Evolutionary conservation across 1,140 invertebrate genomes (phyloP), one percentile per base, ranked within the genome.

Genomic region (Habropoda laboriosa): DNA sequence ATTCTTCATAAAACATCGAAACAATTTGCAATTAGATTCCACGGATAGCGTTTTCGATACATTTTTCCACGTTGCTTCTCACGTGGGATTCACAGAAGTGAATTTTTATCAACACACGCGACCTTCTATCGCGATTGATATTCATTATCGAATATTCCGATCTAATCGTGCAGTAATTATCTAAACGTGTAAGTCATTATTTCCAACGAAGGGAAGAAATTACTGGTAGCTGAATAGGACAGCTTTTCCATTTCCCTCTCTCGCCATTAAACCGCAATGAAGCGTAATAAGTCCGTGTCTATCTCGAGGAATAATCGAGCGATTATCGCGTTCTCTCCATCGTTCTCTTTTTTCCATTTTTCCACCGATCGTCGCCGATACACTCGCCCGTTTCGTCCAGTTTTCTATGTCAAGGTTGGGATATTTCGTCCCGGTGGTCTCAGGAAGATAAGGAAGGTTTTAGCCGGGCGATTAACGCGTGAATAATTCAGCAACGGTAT

Each of bases 401-500:
- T 32, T 66, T 57, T 68, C 32, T 42, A 27, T 77, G 63, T 77
- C 75, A 77, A 71, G 55, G 66, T 24, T 7, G 12, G 27, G 21
- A 38, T 13, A 5, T 10, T 21, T 3, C 18, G 24, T 64, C 42
- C 35, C 27, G n/a, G 16, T 57, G 30, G 64, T 40, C 1, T 8
- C 55, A 49, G 67, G 8, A n/a, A 42, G 55, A 78, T 71, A 21
- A 53, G 35, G 24, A 49, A 61, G 27, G 66, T 71, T 51, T 60
- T 27, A 71, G 45, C 18, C 35, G 32, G 67, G 61, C 75, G 13
- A 40, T 70, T n/a, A 16, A 1, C 32, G 18, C 10, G 30, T 75
- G 47, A 70, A 78, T 78, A 71, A 78, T 78, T 60, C 53, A 78
- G 8, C 13, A 16, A 71, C 30, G 21, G 32, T 30, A n/a, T n/a